Conservation (phyloP, 1,140 invertebrate genomes). For the Grapholita molesta region DNA sequence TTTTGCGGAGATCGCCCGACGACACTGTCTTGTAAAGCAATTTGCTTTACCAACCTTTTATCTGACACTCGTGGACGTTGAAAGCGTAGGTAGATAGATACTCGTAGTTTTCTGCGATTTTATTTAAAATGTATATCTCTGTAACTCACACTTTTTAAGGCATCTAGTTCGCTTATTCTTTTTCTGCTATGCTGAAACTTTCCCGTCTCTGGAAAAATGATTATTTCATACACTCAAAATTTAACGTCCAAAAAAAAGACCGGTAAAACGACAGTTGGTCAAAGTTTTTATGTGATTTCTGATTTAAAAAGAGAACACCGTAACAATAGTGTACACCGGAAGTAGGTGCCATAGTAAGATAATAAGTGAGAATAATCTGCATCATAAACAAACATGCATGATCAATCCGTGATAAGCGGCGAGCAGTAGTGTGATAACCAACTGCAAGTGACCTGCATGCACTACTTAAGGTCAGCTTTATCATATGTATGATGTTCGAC, state of each 20-base stretch:
- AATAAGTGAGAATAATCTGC: no score
- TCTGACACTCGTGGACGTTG: conserved; percentile 1
- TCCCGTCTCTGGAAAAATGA: no score
- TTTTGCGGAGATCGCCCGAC: conserved; percentile 15
- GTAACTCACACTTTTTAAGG: background rate
- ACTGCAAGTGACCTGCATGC: background rate
- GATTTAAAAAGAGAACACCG: no score
- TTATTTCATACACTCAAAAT: no score
- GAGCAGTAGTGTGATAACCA: no score
- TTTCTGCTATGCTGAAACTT: no score
- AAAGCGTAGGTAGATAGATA: background rate
- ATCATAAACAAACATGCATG: background rate
- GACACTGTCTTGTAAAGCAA: conserved; percentile 16
- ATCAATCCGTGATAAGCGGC: background rate
- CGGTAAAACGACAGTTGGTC: no score
- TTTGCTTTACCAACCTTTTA: conserved; percentile 16
- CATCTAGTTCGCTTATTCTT: no score
- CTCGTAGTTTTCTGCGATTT: background rate
- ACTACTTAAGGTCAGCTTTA: background rate
- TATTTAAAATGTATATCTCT: background rate
- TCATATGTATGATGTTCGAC: background rate
- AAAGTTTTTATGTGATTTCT: no score
- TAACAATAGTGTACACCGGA: no score
- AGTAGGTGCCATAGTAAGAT: no score
- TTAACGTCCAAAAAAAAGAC: no score